Conservation (phyloP, 1,140 invertebrate genomes). For the Calliphora vicina region DNA sequence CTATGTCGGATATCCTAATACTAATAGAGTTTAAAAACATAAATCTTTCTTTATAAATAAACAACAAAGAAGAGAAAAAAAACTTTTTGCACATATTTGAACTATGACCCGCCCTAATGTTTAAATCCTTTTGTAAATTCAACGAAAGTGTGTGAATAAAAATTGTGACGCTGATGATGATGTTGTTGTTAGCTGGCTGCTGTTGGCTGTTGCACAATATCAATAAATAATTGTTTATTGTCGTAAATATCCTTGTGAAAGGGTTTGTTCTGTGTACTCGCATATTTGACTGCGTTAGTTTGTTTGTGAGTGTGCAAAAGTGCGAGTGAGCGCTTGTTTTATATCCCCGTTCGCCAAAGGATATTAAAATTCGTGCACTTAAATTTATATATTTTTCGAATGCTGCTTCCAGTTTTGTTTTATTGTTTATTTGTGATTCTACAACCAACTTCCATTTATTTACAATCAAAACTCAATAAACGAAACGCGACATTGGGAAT, state of each 20-base stretch:
- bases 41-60: background rate
- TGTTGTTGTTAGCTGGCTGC: background rate
- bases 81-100: background rate
- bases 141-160: background rate
- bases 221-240: slow-evolving; percentile 6
- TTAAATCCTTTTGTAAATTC: background rate
- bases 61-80: too few species aligned
- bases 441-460: slow-evolving; percentile 39
- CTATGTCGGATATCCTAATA: background rate
- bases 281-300: background rate
- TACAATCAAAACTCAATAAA: slow-evolving; percentile 42
- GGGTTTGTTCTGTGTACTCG: background rate
- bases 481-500: slow-evolving; percentile 28
- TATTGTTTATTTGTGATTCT: background rate
- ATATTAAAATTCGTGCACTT: background rate
- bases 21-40: background rate
- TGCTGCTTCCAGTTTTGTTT: background rate
- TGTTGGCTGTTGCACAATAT: background rate
- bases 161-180: background rate
- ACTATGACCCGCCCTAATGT: background rate
- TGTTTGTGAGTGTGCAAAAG: too few species aligned
- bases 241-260: background rate
- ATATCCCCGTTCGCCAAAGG: background rate
- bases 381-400: background rate
- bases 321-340: background rate